A percentile compares a stretch with the other conserved stretches of the same genome.
Evolutionary conservation across 1,140 invertebrate species (phyloP).

Genomic region (Aphis gossypii): DNA sequence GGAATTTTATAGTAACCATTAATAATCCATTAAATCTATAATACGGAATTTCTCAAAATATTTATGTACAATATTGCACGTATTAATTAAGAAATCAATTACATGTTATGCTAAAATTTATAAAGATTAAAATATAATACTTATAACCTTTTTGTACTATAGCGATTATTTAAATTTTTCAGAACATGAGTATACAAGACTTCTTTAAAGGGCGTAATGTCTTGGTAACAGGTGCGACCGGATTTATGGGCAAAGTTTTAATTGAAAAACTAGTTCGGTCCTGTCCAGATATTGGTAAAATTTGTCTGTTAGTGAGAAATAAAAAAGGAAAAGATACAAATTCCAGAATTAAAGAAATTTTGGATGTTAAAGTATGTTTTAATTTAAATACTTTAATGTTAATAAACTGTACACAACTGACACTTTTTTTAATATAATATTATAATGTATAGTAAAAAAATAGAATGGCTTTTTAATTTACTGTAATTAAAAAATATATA

Average conservation of each 20-base stretch:
- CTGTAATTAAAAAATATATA: background rate
- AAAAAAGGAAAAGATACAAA: constrained; percentile 70
- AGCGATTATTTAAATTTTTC: background rate
- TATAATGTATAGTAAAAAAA: background rate
- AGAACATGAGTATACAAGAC: constrained; percentile 1
- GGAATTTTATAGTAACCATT: background rate
- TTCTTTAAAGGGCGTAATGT: constrained; percentile 64
- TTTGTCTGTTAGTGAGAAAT: constrained; percentile 76
- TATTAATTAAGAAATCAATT: background rate
- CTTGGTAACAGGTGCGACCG: constrained; percentile 62
- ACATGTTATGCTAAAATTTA: background rate
- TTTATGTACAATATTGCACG: background rate
- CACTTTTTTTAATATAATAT: background rate
- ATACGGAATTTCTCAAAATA: background rate
- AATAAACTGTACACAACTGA: too few relatives aligned
- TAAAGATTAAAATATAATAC: background rate
- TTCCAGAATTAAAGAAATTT: constrained; percentile 40
- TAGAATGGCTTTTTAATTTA: background rate
- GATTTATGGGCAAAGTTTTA: constrained; percentile 72
- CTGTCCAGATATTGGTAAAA: constrained; percentile 66
- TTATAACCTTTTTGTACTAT: background rate
- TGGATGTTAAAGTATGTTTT: background rate
- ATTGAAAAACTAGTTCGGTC: constrained; percentile 73
- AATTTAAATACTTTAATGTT: background rate
- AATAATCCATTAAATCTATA: background rate